Evolutionary conservation across 2,888 invertebrate species (phyloP).

Genomic region (Hanleya hanleyi): DNA sequence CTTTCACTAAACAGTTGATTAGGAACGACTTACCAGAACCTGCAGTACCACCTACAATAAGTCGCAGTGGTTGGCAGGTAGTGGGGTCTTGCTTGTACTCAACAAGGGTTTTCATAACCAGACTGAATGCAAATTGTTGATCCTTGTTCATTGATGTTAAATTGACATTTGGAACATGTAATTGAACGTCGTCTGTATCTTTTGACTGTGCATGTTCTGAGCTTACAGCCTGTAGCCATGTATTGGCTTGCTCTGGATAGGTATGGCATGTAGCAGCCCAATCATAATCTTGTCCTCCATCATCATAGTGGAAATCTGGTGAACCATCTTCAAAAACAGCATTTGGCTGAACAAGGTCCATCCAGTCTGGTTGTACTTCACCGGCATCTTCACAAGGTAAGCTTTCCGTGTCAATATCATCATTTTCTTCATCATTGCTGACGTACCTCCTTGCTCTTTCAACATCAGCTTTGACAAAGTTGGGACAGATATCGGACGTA

Average conservation of each 20-base stretch:
- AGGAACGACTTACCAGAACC: constrained; percentile 40
- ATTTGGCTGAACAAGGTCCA: background rate
- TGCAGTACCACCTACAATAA: constrained; percentile 39
- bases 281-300: constrained; percentile 41
- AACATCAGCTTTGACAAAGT: constrained; percentile 36
- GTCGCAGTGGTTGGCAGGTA: constrained; percentile 20
- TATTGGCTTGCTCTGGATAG: constrained; percentile 18
- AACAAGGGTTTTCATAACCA: constrained; percentile 31
- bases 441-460: constrained; percentile 21
- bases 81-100: constrained; percentile 8
- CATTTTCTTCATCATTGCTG: background rate
- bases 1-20: constrained; percentile 41
- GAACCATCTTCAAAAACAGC: constrained; percentile 13
- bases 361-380: constrained; percentile 25
- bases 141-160: constrained; percentile 36
- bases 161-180: constrained; percentile 36
- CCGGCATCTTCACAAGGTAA: constrained; percentile 9
- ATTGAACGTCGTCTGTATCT: constrained; percentile 6
- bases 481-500: constrained; percentile 31
- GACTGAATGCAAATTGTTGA: constrained; percentile 37
- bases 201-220: background rate
- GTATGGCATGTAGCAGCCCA: constrained; percentile 13
- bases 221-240: constrained; percentile 24
- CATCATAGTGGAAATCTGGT: constrained; percentile 35
- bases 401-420: constrained; percentile 3